Conservation (phyloP, 2,797 vertebrate genomes). For the Sebastes hopkinsi region DNA sequence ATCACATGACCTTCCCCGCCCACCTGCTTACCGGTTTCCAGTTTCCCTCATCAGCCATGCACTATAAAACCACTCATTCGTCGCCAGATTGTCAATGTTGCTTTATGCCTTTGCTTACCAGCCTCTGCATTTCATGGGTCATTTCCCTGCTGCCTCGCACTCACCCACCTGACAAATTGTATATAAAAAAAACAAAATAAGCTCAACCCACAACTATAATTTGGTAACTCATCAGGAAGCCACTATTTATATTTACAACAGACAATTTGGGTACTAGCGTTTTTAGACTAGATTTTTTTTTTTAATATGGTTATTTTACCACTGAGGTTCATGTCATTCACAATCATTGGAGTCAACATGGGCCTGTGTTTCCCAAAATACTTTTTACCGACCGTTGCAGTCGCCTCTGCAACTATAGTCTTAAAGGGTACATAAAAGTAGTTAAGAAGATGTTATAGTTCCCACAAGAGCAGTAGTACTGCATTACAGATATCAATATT, state of each 20-base stretch:
- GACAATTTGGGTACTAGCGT: not conserved
- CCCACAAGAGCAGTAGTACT: not conserved
- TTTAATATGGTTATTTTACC: not conserved
- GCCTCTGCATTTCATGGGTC: not conserved
- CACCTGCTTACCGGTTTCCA: not conserved
- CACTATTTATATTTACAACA: not conserved
- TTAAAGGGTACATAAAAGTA: not conserved
- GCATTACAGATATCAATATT: not conserved
- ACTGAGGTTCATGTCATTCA: not conserved
- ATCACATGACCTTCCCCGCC: not conserved
- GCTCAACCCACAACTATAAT: not conserved
- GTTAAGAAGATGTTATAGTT: not conserved
- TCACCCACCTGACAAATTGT: not conserved
- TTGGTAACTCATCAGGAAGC: not conserved
- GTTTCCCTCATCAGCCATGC: not conserved
- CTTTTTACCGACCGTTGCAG: conserved; percentile 4
- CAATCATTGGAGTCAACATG: not conserved
- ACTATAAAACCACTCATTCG: not conserved
- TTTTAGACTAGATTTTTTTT: not conserved
- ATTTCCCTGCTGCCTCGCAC: not conserved
- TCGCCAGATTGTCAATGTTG: not conserved
- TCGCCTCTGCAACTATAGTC: not conserved
- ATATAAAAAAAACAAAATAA: not conserved
- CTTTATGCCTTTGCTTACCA: not conserved
- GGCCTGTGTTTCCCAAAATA: not conserved